phyloP scores from a whole-genome alignment of 2,113 vertebrate species.

The Microcebus ravelobensis region DNA sequence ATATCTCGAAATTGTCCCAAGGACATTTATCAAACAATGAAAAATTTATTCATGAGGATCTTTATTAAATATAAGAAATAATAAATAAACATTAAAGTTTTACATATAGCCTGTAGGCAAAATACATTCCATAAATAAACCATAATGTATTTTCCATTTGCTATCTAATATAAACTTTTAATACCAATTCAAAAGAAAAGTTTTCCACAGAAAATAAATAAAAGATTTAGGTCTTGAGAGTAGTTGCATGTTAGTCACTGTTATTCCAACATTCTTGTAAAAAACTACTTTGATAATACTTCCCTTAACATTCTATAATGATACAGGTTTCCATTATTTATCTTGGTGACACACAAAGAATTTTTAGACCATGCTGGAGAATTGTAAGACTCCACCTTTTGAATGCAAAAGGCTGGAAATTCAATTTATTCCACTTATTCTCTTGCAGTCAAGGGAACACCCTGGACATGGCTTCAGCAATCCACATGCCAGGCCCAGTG shows the following conservation, averaged over 20 bases:
- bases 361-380: not conserved
- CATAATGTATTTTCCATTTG: not conserved
- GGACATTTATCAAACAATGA: not conserved
- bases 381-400: not conserved
- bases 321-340: no score
- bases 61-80: not conserved
- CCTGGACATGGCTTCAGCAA: not conserved
- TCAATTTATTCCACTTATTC: not conserved
- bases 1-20: not conserved
- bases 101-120: not conserved
- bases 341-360: not conserved
- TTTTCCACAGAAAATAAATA: not conserved
- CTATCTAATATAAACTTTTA: not conserved
- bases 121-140: not conserved
- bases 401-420: not conserved
- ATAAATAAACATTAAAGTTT: not conserved
- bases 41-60: not conserved
- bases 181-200: not conserved
- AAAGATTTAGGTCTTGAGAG: not conserved
- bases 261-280: not conserved
- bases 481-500: slow-evolving; percentile 26
- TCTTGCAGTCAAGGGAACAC: not conserved
- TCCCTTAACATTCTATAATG: not conserved
- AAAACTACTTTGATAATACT: not conserved
- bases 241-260: not conserved